Conservation (phyloP, 2,113 vertebrate species). For the Hoplias malabaricus region DNA sequence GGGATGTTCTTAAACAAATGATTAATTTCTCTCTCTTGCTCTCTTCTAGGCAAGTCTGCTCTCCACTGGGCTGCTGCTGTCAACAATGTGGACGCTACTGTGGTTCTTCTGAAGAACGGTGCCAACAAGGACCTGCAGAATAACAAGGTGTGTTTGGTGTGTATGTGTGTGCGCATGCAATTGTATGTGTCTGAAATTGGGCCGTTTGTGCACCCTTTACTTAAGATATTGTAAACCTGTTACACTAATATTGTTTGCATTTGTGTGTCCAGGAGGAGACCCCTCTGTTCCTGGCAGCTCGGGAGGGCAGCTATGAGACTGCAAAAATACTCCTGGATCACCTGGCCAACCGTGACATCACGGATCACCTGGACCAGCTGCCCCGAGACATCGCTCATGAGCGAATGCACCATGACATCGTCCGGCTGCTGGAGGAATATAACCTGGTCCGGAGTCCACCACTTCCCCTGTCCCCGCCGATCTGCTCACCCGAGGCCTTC, state of each 20-base stretch:
- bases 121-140: slow-evolving; percentile 99
- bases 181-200: background rate
- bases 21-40: background rate
- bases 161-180: background rate
- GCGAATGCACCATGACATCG: slow-evolving; percentile 96
- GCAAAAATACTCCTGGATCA: slow-evolving; percentile 94
- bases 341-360: slow-evolving; percentile 94
- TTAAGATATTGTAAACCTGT: background rate
- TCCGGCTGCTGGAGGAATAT: slow-evolving; percentile 91
- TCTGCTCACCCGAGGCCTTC: slow-evolving; percentile 90
- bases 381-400: slow-evolving; percentile 94
- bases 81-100: slow-evolving; percentile 90
- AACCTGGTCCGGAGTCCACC: slow-evolving; percentile 90
- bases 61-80: slow-evolving; percentile 97
- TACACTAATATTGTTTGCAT: background rate
- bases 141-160: slow-evolving; percentile 84
- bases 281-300: slow-evolving; percentile 90
- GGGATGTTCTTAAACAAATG: background rate
- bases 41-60: slow-evolving; percentile 93
- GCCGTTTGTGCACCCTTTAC: too few species aligned
- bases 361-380: slow-evolving; percentile 95
- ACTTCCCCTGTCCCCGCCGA: slow-evolving; percentile 85
- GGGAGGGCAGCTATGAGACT: slow-evolving; percentile 95
- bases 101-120: slow-evolving; percentile 89
- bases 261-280: slow-evolving; percentile 87